phyloP scores from a whole-genome alignment of 1,140 invertebrate species.

The Cheumatopsyche charites region DNA sequence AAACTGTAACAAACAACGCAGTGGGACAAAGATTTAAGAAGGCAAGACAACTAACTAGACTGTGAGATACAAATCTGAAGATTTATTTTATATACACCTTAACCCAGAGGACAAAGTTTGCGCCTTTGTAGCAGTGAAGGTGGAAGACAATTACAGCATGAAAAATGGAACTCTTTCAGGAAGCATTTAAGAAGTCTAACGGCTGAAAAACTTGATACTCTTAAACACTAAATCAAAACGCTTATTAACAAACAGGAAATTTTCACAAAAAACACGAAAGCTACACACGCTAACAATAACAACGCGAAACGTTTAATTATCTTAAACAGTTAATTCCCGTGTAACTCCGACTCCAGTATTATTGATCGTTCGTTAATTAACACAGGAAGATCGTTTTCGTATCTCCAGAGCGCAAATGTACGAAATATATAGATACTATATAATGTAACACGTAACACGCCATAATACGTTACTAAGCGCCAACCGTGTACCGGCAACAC shows the following conservation, averaged over 20 bases:
- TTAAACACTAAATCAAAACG: too few species aligned
- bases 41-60: conserved; percentile 15
- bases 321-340: conserved; percentile 7
- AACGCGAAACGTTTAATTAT: conserved; percentile 16
- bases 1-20: conserved; percentile 26
- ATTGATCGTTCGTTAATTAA: conserved; percentile 15
- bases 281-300: not conserved
- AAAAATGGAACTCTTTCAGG: not conserved
- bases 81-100: conserved; percentile 22
- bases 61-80: conserved; percentile 24
- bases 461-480: not conserved
- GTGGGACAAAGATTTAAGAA: conserved; percentile 19
- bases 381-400: conserved; percentile 3
- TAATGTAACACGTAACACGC: too few species aligned
- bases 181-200: too few species aligned
- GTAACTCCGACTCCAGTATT: not conserved
- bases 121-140: too few species aligned
- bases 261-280: too few species aligned
- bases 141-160: not conserved
- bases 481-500: not conserved
- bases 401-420: not conserved
- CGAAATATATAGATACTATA: too few species aligned
- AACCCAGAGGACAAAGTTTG: conserved; percentile 3
- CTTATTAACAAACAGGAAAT: too few species aligned
- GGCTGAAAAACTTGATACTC: too few species aligned